Evolutionary conservation across 2,113 vertebrate species (phyloP).

Genomic region (Chloropsis cyanopogon): DNA sequence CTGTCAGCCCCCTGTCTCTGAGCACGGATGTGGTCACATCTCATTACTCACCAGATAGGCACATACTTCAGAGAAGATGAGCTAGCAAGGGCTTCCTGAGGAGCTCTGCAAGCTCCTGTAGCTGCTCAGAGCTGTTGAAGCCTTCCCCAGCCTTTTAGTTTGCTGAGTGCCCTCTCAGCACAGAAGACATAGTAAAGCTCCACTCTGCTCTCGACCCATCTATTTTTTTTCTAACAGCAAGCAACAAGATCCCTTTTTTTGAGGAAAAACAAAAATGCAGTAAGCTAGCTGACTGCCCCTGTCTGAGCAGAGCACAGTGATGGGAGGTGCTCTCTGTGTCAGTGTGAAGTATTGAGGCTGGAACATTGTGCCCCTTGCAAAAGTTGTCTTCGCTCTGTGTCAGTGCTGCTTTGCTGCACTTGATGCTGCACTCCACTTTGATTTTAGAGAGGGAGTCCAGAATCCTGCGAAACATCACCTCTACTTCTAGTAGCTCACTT

Average conservation of each 20-base stretch:
- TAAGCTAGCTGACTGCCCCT: not conserved
- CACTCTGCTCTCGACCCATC: not conserved
- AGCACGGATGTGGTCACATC: not conserved
- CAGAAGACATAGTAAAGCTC: not conserved
- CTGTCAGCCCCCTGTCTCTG: not conserved
- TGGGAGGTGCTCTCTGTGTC: not conserved
- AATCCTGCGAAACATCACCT: not conserved
- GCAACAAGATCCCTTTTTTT: not conserved
- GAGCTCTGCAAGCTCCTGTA: not conserved
- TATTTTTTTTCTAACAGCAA: not conserved
- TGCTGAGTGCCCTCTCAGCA: not conserved
- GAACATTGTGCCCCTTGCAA: not conserved
- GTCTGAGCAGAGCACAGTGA: not conserved
- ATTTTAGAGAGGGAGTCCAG: not conserved
- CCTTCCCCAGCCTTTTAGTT: not conserved
- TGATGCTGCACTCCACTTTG: not conserved
- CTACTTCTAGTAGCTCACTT: not conserved
- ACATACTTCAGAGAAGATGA: not conserved
- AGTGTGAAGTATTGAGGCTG: not conserved
- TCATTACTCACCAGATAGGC: not conserved
- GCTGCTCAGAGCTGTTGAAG: not conserved
- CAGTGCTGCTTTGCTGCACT: not conserved
- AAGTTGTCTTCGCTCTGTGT: not conserved
- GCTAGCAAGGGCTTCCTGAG: not conserved
- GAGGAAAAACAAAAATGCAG: not conserved